These are phyloP conservation scores for Mobula birostris DNA, from an alignment of 2,113 vertebrate species.

Conservation along the genomic window DNA sequence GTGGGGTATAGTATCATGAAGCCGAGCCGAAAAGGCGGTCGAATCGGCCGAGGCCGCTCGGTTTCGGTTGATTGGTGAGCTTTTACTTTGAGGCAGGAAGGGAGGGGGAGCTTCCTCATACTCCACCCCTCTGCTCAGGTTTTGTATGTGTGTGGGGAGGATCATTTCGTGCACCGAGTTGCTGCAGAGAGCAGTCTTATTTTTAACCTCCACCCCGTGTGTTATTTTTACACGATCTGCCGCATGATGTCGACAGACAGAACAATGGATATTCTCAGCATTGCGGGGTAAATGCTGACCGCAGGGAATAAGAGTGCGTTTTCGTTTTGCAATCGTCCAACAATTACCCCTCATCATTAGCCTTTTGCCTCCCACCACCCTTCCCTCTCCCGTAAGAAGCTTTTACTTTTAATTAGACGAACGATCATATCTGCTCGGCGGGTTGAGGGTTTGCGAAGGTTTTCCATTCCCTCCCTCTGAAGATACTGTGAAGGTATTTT, in stretches of 20 bases:
- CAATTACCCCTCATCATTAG: not conserved
- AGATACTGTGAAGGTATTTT: not conserved
- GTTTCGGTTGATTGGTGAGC: not conserved
- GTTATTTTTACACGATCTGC: not conserved
- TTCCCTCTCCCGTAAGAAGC: not conserved
- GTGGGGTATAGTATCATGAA: not conserved
- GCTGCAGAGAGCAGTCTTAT: not conserved
- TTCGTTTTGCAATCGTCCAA: not conserved
- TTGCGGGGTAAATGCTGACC: not conserved
- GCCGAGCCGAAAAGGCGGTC: not conserved
- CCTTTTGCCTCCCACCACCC: not conserved
- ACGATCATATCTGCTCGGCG: not conserved
- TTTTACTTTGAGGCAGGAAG: too few species aligned
- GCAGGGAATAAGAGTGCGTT: not conserved
- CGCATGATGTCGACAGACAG: constrained; percentile 21
- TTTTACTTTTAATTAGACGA: not conserved
- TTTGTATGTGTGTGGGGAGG: not conserved
- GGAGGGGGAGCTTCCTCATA: not conserved
- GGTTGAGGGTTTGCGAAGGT: not conserved
- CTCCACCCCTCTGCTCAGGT: not conserved
- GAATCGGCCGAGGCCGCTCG: not conserved
- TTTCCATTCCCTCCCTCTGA: not conserved
- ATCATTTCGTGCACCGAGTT: not conserved
- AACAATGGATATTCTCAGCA: constrained; percentile 28
- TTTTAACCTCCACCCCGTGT: not conserved